Conservation (phyloP, 2,888 invertebrate species). For the Acanthosoma haemorrhoidale region DNA sequence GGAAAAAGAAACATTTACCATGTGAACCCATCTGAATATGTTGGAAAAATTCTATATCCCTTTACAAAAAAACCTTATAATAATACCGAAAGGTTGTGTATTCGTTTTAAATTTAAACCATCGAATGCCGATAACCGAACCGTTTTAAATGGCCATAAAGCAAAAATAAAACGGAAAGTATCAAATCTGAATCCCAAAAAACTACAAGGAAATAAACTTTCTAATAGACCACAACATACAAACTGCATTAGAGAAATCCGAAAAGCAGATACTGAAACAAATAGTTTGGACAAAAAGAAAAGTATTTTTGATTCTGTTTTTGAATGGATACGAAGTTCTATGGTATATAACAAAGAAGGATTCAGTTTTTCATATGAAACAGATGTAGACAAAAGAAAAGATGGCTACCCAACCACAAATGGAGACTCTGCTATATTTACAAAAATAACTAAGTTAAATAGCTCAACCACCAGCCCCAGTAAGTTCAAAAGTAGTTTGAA, state of each 20-base stretch:
- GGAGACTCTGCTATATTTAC: no score
- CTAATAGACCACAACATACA: no score
- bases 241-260: not conserved
- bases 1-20: slow-evolving; percentile 13
- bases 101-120: not conserved
- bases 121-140: not conserved
- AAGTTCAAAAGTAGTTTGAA: no score
- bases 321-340: not conserved
- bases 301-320: not conserved
- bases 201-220: no score
- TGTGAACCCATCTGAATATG: slow-evolving; percentile 19
- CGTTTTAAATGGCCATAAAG: not conserved
- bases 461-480: no score
- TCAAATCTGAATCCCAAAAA: no score
- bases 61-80: not conserved
- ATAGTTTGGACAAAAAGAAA: not conserved
- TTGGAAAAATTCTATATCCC: not conserved
- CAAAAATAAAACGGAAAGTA: no score
- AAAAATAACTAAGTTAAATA: no score
- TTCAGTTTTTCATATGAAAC: not conserved
- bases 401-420: no score
- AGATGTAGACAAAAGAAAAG: not conserved
- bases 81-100: not conserved
- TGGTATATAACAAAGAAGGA: not conserved
- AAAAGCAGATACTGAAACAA: no score